phyloP scores from a whole-genome alignment of 37 sponge, comb jelly and placozoan genomes.

The Oopsacas minuta region DNA sequence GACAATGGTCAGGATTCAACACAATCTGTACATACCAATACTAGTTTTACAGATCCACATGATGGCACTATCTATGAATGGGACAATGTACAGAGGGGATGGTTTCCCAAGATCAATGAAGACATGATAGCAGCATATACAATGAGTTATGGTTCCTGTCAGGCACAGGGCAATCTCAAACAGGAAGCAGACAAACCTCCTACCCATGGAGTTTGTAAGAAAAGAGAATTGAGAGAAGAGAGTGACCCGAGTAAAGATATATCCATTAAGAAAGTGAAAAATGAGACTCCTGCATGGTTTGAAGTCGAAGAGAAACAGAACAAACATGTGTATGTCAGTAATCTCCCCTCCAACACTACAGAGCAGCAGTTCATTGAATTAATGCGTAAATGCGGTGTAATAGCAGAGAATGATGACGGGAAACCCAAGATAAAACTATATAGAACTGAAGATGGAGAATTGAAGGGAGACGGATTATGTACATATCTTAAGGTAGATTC shows the following conservation, averaged over 20 bases:
- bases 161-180: neutral
- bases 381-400: conserved; percentile 82
- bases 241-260: neutral
- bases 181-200: neutral
- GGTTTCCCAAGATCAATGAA: conserved; percentile 93
- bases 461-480: conserved; percentile 89
- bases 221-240: neutral
- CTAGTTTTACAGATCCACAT: conserved; percentile 35
- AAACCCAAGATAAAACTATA: conserved; percentile 81
- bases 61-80: conserved; percentile 90
- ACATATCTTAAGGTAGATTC: conserved; percentile 71
- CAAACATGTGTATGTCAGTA: conserved; percentile 79
- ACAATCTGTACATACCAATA: too few species aligned
- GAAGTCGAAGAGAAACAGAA: conserved; percentile 70
- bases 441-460: conserved; percentile 49
- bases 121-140: conserved; percentile 80
- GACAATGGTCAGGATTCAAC: neutral
- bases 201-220: neutral
- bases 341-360: conserved; percentile 60
- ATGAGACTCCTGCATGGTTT: conserved; percentile 60
- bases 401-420: conserved; percentile 72
- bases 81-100: conserved; percentile 63
- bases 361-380: conserved; percentile 62
- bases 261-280: conserved; percentile 9
- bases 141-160: conserved; percentile 51